Conservation (phyloP, 2,113 vertebrate species). For the Alligator sinensis region DNA sequence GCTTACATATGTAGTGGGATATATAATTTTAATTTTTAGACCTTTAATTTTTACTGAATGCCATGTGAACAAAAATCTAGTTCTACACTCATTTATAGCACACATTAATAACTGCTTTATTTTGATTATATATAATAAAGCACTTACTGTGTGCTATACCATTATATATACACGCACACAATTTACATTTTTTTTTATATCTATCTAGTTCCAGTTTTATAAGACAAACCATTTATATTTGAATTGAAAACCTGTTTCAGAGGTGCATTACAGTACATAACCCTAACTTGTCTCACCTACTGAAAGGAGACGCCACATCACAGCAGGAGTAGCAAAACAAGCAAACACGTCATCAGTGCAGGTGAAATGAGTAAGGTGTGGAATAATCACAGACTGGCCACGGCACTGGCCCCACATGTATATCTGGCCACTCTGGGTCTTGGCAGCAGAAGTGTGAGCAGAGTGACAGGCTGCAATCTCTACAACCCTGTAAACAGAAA, state of each 20-base stretch:
- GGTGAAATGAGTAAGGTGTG: constrained; percentile 90
- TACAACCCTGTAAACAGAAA: constrained; percentile 82
- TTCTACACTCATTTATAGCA: no score
- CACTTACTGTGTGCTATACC: not conserved
- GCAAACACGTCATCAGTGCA: constrained; percentile 93
- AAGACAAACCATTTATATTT: not conserved
- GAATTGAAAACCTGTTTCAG: not conserved
- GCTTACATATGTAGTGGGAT: no score
- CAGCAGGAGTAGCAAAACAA: constrained; percentile 91
- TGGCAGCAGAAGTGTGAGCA: constrained; percentile 92
- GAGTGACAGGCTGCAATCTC: constrained; percentile 94
- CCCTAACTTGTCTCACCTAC: constrained; percentile 84
- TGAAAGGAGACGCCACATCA: constrained; percentile 92
- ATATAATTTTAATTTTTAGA: no score
- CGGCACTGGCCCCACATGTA: constrained; percentile 98
- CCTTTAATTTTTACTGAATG: no score
- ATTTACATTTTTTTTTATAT: no score
- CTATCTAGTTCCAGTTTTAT: no score
- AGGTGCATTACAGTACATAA: not conserved
- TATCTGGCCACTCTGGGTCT: constrained; percentile 93
- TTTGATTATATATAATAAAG: not conserved
- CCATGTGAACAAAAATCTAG: no score
- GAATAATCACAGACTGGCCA: constrained; percentile 87
- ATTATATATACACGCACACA: no score
- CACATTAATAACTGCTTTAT: no score